Base-by-base conservation (phyloP, 2,797 vertebrate species). In the Poeciliopsis turneri region DNA sequence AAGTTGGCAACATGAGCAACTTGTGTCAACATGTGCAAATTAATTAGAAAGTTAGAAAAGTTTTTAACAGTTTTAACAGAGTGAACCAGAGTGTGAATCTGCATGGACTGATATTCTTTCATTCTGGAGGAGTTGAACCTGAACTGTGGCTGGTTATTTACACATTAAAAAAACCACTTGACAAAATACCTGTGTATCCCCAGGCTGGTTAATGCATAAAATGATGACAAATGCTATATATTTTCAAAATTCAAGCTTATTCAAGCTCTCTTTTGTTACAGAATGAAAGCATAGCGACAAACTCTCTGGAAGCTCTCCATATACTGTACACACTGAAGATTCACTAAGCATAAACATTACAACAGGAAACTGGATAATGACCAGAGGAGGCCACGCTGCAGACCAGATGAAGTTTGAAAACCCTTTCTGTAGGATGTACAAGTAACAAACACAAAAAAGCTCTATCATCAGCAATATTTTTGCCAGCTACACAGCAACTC, bases 291-390 rank as follows among this genome's bases (percentile, higher is more conserved):
- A 51, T 16, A 80, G 78, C 23, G 36, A 61, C 10, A 25, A 68
- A 68, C 81, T 74, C 72, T 64, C 74, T 70, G 79, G 72, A 75
- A 81, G 71, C 20, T 71, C 53, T 47, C 83, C 74, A 88, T 86
- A 84, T 82, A 80, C 76, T 87, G 0, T 70, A 39, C 3, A 41
- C 64, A 68, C 4, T 41, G 33, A 68, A 23, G 57, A 78, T 51
- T 64, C 49, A 64, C 30, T 76, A 47, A 74, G 66, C 78, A 69
- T n/a, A 45, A 43, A 84, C 82, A 86, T 45, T 80, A 84, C 86
- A 81, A 82, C 73, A 51, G 33, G 68, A 75, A 88, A 83, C 86
- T 79, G 72, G 88, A 87, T 79, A 82, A 81, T 86, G 85, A 86
- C 80, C 78, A 85, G 79, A 69, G 75, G 61, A 43, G 41, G 41